A percentile compares a stretch with the other conserved stretches of the same genome.
Evolutionary conservation across 2,113 vertebrate species (phyloP).

Genomic region (Scomber colias): DNA sequence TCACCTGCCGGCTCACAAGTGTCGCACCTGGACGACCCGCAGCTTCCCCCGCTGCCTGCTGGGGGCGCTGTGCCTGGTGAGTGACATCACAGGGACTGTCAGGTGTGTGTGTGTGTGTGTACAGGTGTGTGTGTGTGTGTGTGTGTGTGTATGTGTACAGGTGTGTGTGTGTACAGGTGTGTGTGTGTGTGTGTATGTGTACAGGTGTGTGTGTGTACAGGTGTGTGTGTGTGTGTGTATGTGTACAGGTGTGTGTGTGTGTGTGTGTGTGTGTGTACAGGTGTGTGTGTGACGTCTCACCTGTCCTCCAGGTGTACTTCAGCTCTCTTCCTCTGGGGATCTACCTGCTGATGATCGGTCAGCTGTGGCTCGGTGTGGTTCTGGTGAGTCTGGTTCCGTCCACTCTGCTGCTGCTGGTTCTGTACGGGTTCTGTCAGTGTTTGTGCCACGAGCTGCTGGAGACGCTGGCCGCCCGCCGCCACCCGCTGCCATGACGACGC

Average conservation of each 20-base stretch:
- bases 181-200: too few species aligned
- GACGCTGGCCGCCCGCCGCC: constrained; percentile 77
- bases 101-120: neutral
- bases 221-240: too few species aligned
- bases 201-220: too few species aligned
- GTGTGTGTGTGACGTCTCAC: neutral
- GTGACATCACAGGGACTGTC: neutral
- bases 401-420: constrained; percentile 89
- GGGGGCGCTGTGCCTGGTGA: constrained; percentile 88
- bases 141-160: neutral
- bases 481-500: constrained; percentile 23
- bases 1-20: constrained; percentile 82
- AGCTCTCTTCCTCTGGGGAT: constrained; percentile 91
- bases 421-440: constrained; percentile 91
- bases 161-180: neutral
- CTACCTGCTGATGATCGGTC: constrained; percentile 92
- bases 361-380: constrained; percentile 87
- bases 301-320: constrained; percentile 83
- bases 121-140: neutral
- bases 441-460: constrained; percentile 88
- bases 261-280: too few species aligned
- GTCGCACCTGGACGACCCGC: constrained; percentile 82
- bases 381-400: constrained; percentile 91
- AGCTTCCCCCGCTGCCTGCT: constrained; percentile 87
- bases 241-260: too few species aligned